Evolutionary conservation across 2,888 invertebrate genomes (phyloP), one percentile per base, ranked within the genome.

Genomic region (Sphaeridia pumilis): DNA sequence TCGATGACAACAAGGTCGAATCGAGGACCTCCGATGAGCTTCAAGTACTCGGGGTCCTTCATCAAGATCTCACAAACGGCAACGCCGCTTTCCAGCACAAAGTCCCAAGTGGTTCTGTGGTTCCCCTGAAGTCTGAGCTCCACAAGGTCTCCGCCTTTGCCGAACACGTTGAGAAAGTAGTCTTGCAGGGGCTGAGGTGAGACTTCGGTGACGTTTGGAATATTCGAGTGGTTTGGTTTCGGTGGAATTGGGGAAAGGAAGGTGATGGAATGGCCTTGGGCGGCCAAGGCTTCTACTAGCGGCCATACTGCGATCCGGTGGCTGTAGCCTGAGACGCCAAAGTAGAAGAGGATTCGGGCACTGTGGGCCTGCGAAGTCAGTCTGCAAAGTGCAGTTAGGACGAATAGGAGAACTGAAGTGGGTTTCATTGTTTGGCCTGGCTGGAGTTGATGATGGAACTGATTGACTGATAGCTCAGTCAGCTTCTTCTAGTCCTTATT

Each of bases 241-340:
- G 54, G 49, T 14, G 36, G 34, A 31, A 43, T 49, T 3, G 58
- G 54, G 5, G 48, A 46, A 12, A 63, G 20, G 43, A 58, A 63
- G 4, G 63, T 63, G 1, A 63, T 55, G 36, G 59, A 51, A 46
- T 63, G 63, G 28, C 61, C 61, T n/a, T 47, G 34, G 2, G 56
- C 58, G 3, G 49, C 50, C 14, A 63, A 49, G 22, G 27, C 10
- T 31, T 49, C 46, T 10, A 52, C 55, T 2, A 54, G 41, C 2
- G 54, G 54, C 54, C 54, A 54, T 2, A 54, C 54, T 2, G 49
- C 28, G 17, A 50, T 54, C 14, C 54, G 27, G 42, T 54, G 54
- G 20, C 49, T 48, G 44, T 54, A 54, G 12, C 46, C 47, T 27
- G 55, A 60, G 25, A 55, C 44, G 5, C 42, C 43, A 27, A 55